Conservation (phyloP, 2,888 invertebrate species). For the Sceliomorpha sp. region DNA sequence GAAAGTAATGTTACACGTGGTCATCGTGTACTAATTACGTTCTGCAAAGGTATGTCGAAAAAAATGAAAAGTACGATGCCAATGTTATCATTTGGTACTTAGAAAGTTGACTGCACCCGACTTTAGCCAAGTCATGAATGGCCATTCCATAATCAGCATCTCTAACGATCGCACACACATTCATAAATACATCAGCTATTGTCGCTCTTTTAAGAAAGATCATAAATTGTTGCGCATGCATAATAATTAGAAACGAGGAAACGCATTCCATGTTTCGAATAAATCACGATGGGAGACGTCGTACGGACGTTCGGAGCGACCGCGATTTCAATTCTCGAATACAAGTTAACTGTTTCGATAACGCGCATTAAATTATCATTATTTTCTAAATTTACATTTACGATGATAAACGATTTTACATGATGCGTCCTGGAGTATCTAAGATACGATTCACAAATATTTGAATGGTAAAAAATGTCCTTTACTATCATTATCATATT, state of each 20-base stretch:
- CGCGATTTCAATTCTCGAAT: neutral
- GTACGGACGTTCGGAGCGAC: neutral
- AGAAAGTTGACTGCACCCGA: slow-evolving; percentile 41
- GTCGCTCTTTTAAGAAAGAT: slow-evolving; percentile 29
- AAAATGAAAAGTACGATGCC: slow-evolving; percentile 15
- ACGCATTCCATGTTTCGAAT: slow-evolving; percentile 12
- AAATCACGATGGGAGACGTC: slow-evolving; percentile 6
- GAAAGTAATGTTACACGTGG: too few relatives aligned
- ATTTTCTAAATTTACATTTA: too few relatives aligned
- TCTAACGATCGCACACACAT: slow-evolving; percentile 22
- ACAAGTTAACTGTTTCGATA: neutral
- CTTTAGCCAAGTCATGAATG: slow-evolving; percentile 27
- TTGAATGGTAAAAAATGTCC: too few relatives aligned
- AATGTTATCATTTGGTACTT: slow-evolving; percentile 25
- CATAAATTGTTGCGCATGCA: slow-evolving; percentile 23
- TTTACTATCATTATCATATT: too few relatives aligned
- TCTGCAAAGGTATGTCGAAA: neutral
- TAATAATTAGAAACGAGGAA: slow-evolving; percentile 43
- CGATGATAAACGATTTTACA: too few relatives aligned
- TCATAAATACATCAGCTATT: slow-evolving; percentile 35
- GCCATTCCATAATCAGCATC: slow-evolving; percentile 33
- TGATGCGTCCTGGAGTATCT: too few relatives aligned
- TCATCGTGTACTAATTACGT: too few relatives aligned
- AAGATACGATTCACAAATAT: too few relatives aligned
- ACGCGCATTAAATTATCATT: too few relatives aligned